phyloP scores from a whole-genome alignment of 2,797 vertebrate species.

The Peromyscus eremicus region DNA sequence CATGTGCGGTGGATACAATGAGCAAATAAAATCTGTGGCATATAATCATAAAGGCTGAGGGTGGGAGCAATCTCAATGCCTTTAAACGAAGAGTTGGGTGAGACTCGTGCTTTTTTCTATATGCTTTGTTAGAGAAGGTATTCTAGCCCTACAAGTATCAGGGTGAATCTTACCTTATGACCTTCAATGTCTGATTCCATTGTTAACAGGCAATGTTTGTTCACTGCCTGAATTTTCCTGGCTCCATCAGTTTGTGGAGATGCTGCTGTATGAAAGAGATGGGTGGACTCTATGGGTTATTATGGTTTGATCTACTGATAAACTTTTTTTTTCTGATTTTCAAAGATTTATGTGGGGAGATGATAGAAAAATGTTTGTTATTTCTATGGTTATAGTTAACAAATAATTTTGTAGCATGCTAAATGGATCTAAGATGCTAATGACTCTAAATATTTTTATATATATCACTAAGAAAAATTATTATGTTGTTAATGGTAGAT shows the following conservation, averaged over 20 bases:
- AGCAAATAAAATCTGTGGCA: neutral
- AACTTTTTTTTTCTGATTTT: neutral
- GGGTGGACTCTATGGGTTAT: neutral
- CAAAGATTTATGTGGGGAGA: neutral
- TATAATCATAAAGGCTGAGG: neutral
- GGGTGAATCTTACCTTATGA: neutral
- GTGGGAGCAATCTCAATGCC: neutral
- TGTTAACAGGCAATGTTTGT: neutral
- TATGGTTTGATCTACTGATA: neutral
- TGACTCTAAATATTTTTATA: neutral
- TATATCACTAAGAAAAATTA: neutral
- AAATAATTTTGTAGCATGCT: neutral
- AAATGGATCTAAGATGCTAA: neutral
- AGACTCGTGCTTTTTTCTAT: neutral
- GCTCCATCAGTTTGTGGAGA: neutral
- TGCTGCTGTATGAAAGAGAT: neutral
- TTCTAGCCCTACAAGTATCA: neutral
- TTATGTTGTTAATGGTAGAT: neutral
- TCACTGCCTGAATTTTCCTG: neutral
- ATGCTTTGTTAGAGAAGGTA: neutral
- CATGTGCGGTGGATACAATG: fast-evolving
- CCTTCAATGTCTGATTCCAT: neutral
- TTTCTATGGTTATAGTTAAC: neutral
- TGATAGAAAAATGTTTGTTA: neutral
- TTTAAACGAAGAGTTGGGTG: neutral